phyloP scores from a whole-genome alignment of 2,113 vertebrate genomes.

The Leucoraja erinaceus region DNA sequence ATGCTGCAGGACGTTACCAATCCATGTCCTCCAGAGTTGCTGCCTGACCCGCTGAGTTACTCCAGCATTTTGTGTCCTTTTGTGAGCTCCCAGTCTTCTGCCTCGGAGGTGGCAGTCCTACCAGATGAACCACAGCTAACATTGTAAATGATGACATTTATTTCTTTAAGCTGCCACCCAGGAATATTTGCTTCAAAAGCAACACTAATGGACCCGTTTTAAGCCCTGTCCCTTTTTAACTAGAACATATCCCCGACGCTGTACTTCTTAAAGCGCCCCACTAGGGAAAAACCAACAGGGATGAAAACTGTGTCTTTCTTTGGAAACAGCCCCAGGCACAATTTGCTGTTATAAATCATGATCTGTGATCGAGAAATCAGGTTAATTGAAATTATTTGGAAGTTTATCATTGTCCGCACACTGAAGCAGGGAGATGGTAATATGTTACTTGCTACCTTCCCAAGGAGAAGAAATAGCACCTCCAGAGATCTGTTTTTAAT shows the following conservation, averaged over 20 bases:
- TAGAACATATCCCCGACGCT: background rate
- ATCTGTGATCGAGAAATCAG: slow-evolving; percentile 35
- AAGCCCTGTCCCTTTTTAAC: background rate
- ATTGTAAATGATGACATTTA: background rate
- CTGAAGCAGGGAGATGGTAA: slow-evolving; percentile 15
- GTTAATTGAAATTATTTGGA: slow-evolving; percentile 38
- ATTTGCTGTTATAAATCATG: slow-evolving; percentile 36
- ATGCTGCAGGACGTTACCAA: no score
- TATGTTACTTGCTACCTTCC: slow-evolving; percentile 32
- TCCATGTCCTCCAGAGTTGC: no score
- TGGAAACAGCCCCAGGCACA: background rate
- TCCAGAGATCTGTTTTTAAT: slow-evolving; percentile 36
- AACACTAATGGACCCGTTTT: background rate
- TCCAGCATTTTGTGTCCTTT: no score
- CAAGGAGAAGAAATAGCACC: slow-evolving; percentile 24
- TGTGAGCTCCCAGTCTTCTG: no score
- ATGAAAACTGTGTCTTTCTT: background rate
- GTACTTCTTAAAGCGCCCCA: background rate
- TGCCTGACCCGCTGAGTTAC: no score
- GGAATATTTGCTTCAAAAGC: background rate
- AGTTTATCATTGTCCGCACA: slow-evolving; percentile 24
- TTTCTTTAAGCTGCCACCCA: background rate
- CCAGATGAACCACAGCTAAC: no score
- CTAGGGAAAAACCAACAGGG: background rate
- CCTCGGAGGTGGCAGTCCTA: no score